Percentiles rank a stretch among this genome's conserved stretches.
These are phyloP conservation scores for Drosophila parvula DNA, from an alignment of 1,140 invertebrate species.

Conservation along the genomic window DNA sequence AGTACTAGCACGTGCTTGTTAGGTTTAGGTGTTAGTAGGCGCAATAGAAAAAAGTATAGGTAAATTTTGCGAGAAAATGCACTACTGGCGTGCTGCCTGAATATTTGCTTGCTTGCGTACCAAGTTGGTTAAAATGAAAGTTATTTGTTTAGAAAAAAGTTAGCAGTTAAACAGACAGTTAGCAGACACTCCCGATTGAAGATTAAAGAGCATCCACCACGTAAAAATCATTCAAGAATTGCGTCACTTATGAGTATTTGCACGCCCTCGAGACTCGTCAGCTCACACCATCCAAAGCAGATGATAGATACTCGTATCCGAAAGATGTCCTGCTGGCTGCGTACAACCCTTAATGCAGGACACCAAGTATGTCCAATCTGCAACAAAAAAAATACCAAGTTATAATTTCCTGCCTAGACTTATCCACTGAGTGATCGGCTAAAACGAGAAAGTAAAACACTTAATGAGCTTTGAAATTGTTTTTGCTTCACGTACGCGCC, in stretches of 20 bases:
- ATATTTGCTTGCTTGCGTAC: too few species aligned
- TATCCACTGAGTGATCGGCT: conserved; percentile 20
- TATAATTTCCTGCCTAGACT: conserved; percentile 41
- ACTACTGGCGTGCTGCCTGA: too few species aligned
- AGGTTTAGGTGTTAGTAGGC: too few species aligned
- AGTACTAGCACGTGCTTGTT: too few species aligned
- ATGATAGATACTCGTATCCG: conserved; percentile 28
- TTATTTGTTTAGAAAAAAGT: too few species aligned
- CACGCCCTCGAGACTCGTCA: conserved; percentile 40
- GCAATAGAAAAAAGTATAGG: too few species aligned
- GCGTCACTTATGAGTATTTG: conserved; percentile 46
- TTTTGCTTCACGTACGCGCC: conserved; percentile 17
- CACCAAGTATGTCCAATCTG: neutral
- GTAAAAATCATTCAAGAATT: conserved; percentile 21
- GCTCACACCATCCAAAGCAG: neutral
- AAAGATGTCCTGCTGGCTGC: neutral
- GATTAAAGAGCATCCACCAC: conserved; percentile 5
- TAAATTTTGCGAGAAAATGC: too few species aligned
- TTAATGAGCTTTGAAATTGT: conserved; percentile 80
- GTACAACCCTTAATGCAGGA: conserved; percentile 17
- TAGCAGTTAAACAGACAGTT: too few species aligned
- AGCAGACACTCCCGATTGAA: neutral
- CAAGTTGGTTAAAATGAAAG: too few species aligned
- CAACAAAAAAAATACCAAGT: conserved; percentile 10
- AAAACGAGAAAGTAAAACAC: conserved; percentile 4